These are phyloP conservation scores for Papilio polytes DNA, from an alignment of 1,140 invertebrate genomes.

Conservation along the genomic window DNA sequence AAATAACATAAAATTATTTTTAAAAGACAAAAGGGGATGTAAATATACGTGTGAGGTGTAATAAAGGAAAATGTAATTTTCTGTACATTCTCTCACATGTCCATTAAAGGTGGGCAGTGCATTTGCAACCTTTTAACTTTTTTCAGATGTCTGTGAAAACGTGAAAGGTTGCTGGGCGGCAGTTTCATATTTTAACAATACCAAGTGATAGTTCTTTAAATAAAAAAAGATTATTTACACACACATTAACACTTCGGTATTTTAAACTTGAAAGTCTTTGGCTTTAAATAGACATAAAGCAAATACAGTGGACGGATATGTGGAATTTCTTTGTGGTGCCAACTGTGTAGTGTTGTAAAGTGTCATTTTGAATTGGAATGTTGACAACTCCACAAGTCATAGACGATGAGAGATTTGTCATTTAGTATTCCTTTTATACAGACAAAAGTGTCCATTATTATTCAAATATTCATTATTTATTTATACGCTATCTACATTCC, in stretches of 20 bases:
- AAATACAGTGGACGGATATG: not conserved
- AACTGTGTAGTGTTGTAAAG: slow-evolving; percentile 28
- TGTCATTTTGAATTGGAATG: slow-evolving; percentile 30
- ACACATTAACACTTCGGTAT: no score
- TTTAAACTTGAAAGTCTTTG: not conserved
- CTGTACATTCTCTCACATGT: not conserved
- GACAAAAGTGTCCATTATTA: not conserved
- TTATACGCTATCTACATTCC: not conserved
- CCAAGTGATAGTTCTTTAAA: no score
- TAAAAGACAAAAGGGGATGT: no score
- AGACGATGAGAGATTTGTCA: not conserved
- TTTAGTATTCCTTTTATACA: not conserved
- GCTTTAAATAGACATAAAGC: not conserved
- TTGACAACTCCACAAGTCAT: slow-evolving; percentile 1
- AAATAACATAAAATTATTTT: no score
- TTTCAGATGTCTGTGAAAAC: no score
- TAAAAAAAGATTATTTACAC: no score
- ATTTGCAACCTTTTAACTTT: no score
- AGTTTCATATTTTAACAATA: no score
- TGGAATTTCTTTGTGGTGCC: slow-evolving; percentile 17
- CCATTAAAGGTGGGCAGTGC: no score
- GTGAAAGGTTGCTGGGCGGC: no score
- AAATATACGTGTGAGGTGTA: no score
- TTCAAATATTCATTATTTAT: not conserved
- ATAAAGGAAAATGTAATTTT: no score